Conservation (phyloP, 2,797 vertebrate genomes). For the Cyprinella venusta region DNA sequence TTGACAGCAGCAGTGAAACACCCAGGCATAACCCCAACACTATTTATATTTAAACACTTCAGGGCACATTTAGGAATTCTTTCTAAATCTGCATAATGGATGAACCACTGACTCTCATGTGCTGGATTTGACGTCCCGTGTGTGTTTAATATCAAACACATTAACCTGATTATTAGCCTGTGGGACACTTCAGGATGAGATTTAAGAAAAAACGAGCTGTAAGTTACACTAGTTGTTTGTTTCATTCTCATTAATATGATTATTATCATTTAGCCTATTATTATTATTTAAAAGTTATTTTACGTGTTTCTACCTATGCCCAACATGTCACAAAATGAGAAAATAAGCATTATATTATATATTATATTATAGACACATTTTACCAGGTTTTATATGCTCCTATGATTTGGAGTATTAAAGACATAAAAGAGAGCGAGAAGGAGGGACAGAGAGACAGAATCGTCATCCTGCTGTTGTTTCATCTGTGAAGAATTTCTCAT, state of each 20-base stretch:
- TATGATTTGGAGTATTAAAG: not conserved
- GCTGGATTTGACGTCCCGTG: constrained; percentile 3
- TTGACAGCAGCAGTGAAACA: constrained; percentile 70
- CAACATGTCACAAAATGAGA: not conserved
- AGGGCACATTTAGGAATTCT: constrained; percentile 87
- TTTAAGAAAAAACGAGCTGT: not conserved
- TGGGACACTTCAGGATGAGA: constrained; percentile 1
- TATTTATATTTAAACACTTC: constrained; percentile 83
- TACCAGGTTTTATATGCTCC: not conserved
- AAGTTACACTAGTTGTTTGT: not conserved
- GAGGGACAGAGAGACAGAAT: constrained; percentile 1
- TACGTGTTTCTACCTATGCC: not conserved
- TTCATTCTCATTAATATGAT: not conserved
- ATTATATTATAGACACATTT: not conserved
- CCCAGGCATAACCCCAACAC: constrained; percentile 68
- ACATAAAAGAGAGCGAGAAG: constrained; percentile 11
- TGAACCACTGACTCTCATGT: constrained; percentile 74
- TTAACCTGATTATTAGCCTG: constrained; percentile 38
- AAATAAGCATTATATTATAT: not conserved
- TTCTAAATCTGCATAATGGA: constrained; percentile 88
- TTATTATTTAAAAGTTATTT: not conserved
- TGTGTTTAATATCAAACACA: constrained; percentile 20
- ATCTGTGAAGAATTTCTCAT: constrained; percentile 57
- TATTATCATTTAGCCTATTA: not conserved
- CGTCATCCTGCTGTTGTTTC: constrained; percentile 44